Base-by-base conservation (phyloP, 2,113 vertebrate species). In the Callipepla squamata region DNA sequence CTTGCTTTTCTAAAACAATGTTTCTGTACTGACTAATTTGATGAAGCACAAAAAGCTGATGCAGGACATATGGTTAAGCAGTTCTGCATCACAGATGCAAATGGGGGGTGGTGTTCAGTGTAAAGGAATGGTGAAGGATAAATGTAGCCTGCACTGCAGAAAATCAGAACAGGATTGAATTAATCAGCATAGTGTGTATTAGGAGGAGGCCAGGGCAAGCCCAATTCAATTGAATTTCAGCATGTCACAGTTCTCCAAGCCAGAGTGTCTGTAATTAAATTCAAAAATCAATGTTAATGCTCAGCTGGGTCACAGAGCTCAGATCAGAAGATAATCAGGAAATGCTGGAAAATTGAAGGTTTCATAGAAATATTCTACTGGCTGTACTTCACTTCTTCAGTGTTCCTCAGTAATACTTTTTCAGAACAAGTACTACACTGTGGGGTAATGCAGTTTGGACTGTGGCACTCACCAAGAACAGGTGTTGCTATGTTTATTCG, bases 251-350 rank as follows among this genome's bases (percentile, higher is more conserved):
- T 76, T 97, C 69, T 85, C 58, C 80, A 92, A 89, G 77, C 85
- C 85, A 80, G 73, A 91, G 77, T 84, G 82, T 92, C 87, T 84
- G 85, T 92, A 90, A 95, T 94, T 92, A 95, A 93, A 95, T 93
- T 79, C 58, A 79, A 90, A 91, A 94, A 92, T 92, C 87, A 91
- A 26, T 90, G 73, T 78, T 87, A 93, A 83, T 89, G 65, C 91
- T 94, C 42, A 85, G 61, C 76, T 85, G 85, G 90, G 88, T 93
- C 85, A 92, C 81, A 79, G 21, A 80, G 84, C 78, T 95, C 87
- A 85, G 89, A 90, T 87, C 91, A 91, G 57, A 93, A 90, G 80
- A 91, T 89, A 87, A 85, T 95, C 89, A 87, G 85, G 57, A 94
- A 91, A 62, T 93, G 80, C 89, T 95, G 40, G 69, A 90, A 96